These are phyloP conservation scores for Strigamia maritima DNA, from an alignment of 2,888 invertebrate species.

Conservation along the genomic window DNA sequence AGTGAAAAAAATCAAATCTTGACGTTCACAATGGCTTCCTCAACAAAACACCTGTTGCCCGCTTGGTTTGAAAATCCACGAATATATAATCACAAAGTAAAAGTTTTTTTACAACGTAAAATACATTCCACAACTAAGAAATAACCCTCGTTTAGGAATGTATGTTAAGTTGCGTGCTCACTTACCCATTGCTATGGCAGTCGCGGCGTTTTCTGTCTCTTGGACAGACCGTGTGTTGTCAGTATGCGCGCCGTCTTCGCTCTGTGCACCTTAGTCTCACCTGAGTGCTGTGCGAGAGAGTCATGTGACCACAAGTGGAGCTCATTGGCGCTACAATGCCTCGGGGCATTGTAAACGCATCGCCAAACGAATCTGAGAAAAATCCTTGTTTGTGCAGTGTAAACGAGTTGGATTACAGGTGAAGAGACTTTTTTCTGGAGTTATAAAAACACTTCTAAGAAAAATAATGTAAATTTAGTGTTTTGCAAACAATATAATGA, in stretches of 20 bases:
- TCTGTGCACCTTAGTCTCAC: background rate
- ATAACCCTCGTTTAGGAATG: background rate
- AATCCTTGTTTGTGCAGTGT: background rate
- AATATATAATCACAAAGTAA: no score
- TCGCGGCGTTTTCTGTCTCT: background rate
- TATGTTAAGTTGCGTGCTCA: background rate
- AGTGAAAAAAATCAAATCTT: background rate
- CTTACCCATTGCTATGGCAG: background rate
- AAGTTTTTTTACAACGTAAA: background rate
- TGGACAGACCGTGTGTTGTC: background rate
- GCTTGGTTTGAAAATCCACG: background rate
- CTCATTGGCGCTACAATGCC: slow-evolving; percentile 4
- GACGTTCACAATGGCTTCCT: background rate
- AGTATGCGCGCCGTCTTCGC: slow-evolving; percentile 4
- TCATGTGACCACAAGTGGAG: background rate
- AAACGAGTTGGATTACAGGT: background rate
- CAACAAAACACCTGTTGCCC: background rate
- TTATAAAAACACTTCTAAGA: background rate
- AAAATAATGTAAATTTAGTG: background rate
- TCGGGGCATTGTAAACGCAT: background rate
- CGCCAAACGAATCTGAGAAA: background rate
- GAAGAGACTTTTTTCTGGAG: background rate
- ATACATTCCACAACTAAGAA: background rate
- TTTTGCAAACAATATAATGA: background rate
- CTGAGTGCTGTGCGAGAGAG: background rate